These are phyloP conservation scores for Mechanitis mazaeus DNA, from an alignment of 2,888 invertebrate genomes.

Conservation along the genomic window DNA sequence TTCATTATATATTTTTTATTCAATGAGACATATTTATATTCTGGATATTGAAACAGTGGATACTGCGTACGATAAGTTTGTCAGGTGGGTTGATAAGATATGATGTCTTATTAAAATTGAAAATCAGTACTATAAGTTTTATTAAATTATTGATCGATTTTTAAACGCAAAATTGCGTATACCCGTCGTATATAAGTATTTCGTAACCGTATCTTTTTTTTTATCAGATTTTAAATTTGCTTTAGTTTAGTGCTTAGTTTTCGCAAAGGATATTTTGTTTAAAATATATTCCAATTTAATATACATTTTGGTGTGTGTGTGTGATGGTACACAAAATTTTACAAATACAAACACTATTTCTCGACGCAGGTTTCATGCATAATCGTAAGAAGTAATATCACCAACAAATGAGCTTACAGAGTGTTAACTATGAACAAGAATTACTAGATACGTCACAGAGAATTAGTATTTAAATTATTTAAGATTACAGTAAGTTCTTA, in stretches of 20 bases:
- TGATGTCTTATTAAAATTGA: too few relatives aligned
- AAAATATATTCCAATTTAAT: neutral
- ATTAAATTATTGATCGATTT: too few relatives aligned
- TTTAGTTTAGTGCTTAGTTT: neutral
- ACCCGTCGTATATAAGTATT: too few relatives aligned
- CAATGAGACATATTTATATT: too few relatives aligned
- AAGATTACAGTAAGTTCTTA: too few relatives aligned
- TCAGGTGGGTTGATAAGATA: too few relatives aligned
- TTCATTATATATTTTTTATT: too few relatives aligned
- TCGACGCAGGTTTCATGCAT: neutral
- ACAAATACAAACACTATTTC: slow-evolving; percentile 5
- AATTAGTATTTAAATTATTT: neutral
- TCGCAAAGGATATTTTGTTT: neutral
- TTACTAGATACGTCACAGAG: slow-evolving; percentile 9
- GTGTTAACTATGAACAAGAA: slow-evolving; percentile 19
- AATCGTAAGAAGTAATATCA: slow-evolving; percentile 23
- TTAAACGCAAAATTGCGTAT: too few relatives aligned
- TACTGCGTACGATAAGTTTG: too few relatives aligned
- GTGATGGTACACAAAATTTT: neutral
- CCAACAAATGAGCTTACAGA: slow-evolving; percentile 28
- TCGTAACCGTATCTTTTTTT: too few relatives aligned
- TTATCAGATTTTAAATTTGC: neutral
- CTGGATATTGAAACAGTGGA: too few relatives aligned
- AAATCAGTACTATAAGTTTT: too few relatives aligned
- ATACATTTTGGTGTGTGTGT: neutral